Percentiles rank a stretch among this genome's conserved stretches.
These are phyloP conservation scores for Tamias sibiricus DNA, from an alignment of 2,113 vertebrate genomes.

Conservation along the genomic window DNA sequence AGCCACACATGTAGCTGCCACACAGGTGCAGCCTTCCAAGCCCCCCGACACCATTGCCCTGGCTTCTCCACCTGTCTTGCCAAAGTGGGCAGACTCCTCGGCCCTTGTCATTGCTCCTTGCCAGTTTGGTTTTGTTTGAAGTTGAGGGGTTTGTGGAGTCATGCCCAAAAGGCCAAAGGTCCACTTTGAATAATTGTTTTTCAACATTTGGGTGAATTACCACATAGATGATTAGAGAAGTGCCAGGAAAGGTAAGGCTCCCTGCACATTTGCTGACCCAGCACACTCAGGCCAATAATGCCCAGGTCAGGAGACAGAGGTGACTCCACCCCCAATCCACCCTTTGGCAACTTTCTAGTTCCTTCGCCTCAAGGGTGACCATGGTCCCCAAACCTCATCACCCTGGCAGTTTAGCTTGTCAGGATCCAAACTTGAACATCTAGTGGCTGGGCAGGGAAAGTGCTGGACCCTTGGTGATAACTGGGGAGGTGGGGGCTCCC, in stretches of 20 bases:
- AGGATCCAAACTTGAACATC: fast-evolving
- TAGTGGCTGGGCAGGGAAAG: background rate
- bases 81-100: background rate
- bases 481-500: background rate
- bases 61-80: background rate
- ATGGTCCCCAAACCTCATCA: background rate
- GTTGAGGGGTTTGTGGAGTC: background rate
- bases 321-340: background rate
- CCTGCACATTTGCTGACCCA: background rate
- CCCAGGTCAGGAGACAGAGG: background rate
- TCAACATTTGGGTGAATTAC: background rate
- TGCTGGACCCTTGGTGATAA: too few relatives aligned
- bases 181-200: background rate
- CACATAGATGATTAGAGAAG: background rate
- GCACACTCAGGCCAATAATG: background rate
- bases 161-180: background rate
- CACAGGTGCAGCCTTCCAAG: background rate
- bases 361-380: fast-evolving
- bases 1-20: too few relatives aligned
- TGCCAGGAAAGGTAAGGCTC: fast-evolving
- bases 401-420: background rate
- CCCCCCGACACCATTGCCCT: background rate
- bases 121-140: background rate
- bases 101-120: too few relatives aligned
- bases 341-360: background rate